Conservation (phyloP, 2,797 vertebrate species). For the Smutsia temminckii region DNA sequence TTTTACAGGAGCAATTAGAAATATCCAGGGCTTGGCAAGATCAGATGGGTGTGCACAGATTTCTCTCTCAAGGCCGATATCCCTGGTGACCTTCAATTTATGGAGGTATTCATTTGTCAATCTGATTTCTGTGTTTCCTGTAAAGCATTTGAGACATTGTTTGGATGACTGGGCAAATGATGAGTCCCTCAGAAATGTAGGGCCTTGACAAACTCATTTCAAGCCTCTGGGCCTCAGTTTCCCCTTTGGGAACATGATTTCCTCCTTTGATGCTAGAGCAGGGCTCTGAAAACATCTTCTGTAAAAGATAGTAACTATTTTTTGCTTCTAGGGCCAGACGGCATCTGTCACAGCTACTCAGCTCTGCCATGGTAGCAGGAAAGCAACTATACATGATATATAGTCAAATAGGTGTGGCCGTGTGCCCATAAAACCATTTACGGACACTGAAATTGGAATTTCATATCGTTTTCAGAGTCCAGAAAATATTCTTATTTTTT, state of each 20-base stretch:
- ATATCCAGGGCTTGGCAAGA: background rate
- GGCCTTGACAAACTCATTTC: background rate
- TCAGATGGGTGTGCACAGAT: background rate
- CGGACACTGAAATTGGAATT: background rate
- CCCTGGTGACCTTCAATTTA: background rate
- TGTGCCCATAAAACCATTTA: background rate
- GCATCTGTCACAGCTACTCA: background rate
- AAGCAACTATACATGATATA: too few relatives aligned
- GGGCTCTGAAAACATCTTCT: background rate
- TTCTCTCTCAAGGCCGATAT: background rate
- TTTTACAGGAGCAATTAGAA: constrained; percentile 33
- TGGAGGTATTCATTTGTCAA: background rate
- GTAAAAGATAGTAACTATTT: background rate
- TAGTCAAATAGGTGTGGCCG: background rate
- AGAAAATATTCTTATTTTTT: background rate
- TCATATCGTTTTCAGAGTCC: background rate
- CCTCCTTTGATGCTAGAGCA: background rate
- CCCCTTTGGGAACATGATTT: background rate
- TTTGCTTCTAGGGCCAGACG: background rate
- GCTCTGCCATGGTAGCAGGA: background rate
- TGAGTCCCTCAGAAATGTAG: background rate
- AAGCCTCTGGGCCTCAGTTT: background rate
- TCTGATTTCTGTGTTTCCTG: background rate
- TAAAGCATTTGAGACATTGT: background rate
- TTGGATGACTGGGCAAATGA: background rate